Percentiles rank a stretch among this genome's conserved stretches.
Conservation (phyloP, 2,797 vertebrate genomes). For the Lycodopsis pacificus region DNA sequence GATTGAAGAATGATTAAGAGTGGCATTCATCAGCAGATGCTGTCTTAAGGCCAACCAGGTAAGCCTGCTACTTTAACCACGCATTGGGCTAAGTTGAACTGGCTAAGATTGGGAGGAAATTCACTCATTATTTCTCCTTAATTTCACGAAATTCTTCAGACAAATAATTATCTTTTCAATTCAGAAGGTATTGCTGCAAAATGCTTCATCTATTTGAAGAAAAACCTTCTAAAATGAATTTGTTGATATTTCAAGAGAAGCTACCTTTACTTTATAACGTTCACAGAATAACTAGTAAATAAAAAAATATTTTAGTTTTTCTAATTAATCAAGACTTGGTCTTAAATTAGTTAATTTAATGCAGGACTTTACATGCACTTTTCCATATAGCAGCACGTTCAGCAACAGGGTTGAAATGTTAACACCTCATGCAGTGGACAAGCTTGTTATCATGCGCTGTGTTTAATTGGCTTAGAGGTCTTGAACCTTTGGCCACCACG, state of each 20-base stretch:
- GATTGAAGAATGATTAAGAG: slow-evolving; percentile 45
- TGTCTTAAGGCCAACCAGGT: slow-evolving; percentile 47
- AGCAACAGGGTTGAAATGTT: slow-evolving; percentile 13
- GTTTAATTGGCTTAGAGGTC: slow-evolving; percentile 53
- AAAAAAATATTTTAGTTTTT: not conserved
- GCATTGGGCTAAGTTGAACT: not conserved
- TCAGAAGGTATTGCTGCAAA: not conserved
- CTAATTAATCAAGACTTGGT: not conserved
- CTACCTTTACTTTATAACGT: too few relatives aligned
- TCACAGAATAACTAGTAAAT: too few relatives aligned
- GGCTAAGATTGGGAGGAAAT: not conserved
- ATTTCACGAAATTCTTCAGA: not conserved
- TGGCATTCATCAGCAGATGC: slow-evolving; percentile 47
- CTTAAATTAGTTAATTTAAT: not conserved
- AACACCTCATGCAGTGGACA: slow-evolving; percentile 17
- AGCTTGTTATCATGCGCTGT: slow-evolving; percentile 34
- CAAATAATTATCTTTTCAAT: not conserved
- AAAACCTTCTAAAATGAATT: not conserved
- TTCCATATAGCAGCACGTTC: not conserved
- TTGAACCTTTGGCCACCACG: slow-evolving; percentile 55
- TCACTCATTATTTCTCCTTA: not conserved
- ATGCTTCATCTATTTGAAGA: not conserved
- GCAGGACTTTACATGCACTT: not conserved
- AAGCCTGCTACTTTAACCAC: slow-evolving; percentile 11
- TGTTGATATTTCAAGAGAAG: not conserved